A percentile compares a stretch with the other conserved stretches of the same genome.
phyloP scores from a whole-genome alignment of 2,888 invertebrate species.

The Apeira syringaria region DNA sequence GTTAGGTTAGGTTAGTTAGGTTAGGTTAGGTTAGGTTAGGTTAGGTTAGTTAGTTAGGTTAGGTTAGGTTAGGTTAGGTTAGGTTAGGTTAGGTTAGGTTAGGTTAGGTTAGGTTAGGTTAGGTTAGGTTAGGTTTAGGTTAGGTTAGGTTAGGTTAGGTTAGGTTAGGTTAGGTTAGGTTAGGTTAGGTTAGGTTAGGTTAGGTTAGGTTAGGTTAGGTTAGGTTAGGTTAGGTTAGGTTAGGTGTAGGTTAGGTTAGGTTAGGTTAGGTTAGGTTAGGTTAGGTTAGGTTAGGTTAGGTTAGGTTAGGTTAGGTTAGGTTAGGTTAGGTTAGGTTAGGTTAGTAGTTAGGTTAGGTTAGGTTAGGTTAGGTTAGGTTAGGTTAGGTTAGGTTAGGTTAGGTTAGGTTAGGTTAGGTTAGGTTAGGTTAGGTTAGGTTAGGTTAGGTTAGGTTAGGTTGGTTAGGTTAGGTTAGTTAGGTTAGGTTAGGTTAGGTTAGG shows the following conservation, averaged over 20 bases:
- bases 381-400: no score
- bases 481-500: neutral
- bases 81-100: no score
- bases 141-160: no score
- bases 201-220: neutral
- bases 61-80: no score
- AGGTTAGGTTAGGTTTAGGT: no score
- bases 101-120: no score
- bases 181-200: neutral
- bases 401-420: neutral
- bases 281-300: neutral
- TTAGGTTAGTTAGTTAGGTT: no score
- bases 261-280: neutral
- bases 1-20: conserved; percentile 2
- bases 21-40: neutral
- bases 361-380: neutral
- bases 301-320: neutral
- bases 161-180: neutral
- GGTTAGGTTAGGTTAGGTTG: neutral
- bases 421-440: neutral
- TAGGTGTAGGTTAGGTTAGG: neutral
- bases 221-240: neutral
- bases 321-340: neutral
- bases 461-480: neutral
- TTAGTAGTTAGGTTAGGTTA: neutral